phyloP scores from a whole-genome alignment of 2,888 invertebrate genomes.

The Dicyrtoma fusca region DNA sequence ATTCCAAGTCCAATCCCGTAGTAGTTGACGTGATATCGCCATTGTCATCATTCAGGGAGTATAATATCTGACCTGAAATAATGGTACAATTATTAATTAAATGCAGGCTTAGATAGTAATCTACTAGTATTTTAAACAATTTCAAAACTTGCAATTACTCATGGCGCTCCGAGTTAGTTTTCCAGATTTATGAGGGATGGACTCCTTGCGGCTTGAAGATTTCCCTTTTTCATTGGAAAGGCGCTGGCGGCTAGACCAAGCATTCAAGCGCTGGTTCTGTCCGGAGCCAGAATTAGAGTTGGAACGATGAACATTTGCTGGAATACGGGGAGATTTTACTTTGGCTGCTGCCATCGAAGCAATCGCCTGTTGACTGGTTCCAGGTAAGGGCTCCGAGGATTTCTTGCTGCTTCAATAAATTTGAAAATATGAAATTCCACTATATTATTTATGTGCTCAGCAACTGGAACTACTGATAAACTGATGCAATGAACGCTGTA shows the following conservation, averaged over 20 bases:
- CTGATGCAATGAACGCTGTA: too few relatives aligned
- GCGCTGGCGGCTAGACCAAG: slow-evolving; percentile 38
- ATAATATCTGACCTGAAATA: slow-evolving; percentile 53
- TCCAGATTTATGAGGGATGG: slow-evolving; percentile 45
- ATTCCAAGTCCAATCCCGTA: slow-evolving; percentile 75
- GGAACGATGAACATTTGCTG: slow-evolving; percentile 46
- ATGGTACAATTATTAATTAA: slow-evolving; percentile 2
- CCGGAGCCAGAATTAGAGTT: slow-evolving; percentile 54
- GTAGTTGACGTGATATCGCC: slow-evolving; percentile 79
- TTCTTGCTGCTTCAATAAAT: slow-evolving; percentile 37
- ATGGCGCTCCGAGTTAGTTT: slow-evolving; percentile 53
- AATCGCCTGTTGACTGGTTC: slow-evolving; percentile 44
- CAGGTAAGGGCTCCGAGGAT: slow-evolving; percentile 45
- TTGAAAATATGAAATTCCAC: too few relatives aligned
- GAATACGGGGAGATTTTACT: slow-evolving; percentile 42
- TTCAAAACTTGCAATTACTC: slow-evolving; percentile 43
- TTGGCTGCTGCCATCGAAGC: slow-evolving; percentile 40
- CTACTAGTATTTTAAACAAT: background rate
- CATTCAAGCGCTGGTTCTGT: slow-evolving; percentile 42
- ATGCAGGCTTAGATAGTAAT: background rate
- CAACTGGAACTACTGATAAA: too few relatives aligned
- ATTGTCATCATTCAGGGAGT: slow-evolving; percentile 63
- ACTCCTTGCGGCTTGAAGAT: slow-evolving; percentile 36
- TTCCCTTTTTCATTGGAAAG: slow-evolving; percentile 38
- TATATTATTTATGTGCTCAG: too few relatives aligned